These are phyloP conservation scores for Drosophila kanekoi DNA, from an alignment of 2,888 invertebrate genomes.

Conservation along the genomic window DNA sequence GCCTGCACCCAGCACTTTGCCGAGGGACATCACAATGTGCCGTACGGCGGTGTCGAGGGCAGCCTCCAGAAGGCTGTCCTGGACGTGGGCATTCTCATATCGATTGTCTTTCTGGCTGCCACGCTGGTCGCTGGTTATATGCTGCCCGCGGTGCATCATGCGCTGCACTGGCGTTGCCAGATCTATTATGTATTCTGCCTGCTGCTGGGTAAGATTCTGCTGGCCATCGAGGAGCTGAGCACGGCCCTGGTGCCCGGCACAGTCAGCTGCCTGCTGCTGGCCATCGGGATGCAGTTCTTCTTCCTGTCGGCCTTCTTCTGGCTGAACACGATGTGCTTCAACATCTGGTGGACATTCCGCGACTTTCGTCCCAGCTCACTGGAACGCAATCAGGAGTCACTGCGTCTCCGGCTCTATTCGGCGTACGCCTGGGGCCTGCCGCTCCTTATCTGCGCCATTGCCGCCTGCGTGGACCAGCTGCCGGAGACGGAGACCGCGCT, in stretches of 20 bases:
- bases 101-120: conserved; percentile 92
- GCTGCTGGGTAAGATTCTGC: conserved; percentile 91
- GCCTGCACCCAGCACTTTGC: conserved; percentile 88
- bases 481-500: conserved; percentile 87
- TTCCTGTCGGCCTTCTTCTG: conserved; percentile 96
- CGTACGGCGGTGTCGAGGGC: conserved; percentile 11
- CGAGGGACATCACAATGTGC: conserved; percentile 20
- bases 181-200: conserved; percentile 94
- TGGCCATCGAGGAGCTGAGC: conserved; percentile 91
- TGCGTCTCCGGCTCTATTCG: conserved; percentile 91
- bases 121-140: conserved; percentile 92
- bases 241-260: conserved; percentile 87
- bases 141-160: conserved; percentile 93
- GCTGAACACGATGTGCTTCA: conserved; percentile 97
- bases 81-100: conserved; percentile 91
- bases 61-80: conserved; percentile 89
- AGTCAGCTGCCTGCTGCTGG: conserved; percentile 87
- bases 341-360: conserved; percentile 96
- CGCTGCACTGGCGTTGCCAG: conserved; percentile 95
- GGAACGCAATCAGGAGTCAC: conserved; percentile 93
- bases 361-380: conserved; percentile 93
- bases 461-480: conserved; percentile 90
- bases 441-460: conserved; percentile 90
- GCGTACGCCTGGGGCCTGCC: conserved; percentile 95
- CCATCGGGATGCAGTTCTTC: conserved; percentile 94